Percentiles rank a stretch among this genome's conserved stretches.
These are phyloP conservation scores for Silurus meridionalis DNA, from an alignment of 2,113 vertebrate genomes.

Conservation along the genomic window DNA sequence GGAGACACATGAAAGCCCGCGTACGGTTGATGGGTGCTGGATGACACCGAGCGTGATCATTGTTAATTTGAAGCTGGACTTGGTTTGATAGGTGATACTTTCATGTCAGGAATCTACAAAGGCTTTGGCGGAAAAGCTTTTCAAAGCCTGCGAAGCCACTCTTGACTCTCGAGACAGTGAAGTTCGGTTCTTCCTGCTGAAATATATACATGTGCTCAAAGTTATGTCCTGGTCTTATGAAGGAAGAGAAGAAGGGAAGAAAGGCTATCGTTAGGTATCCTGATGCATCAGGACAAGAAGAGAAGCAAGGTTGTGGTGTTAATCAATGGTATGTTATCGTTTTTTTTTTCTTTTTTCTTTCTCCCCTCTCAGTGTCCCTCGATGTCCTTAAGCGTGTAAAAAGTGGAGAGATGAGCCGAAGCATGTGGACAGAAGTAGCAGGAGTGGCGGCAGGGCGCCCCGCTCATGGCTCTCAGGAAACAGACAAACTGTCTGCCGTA, in stretches of 20 bases:
- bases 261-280: not conserved
- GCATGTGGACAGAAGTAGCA: slow-evolving; percentile 36
- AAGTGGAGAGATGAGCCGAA: slow-evolving; percentile 17
- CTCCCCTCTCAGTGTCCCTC: not conserved
- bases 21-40: slow-evolving; percentile 43
- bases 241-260: not conserved
- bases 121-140: slow-evolving; percentile 38
- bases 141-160: slow-evolving; percentile 24
- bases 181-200: slow-evolving; percentile 28
- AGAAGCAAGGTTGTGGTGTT: slow-evolving; percentile 26
- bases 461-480: slow-evolving; percentile 54
- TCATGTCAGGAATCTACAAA: slow-evolving; percentile 50
- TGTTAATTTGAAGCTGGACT: slow-evolving; percentile 56
- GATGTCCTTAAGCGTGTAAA: slow-evolving; percentile 16
- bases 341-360: slow-evolving; percentile 12
- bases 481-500: slow-evolving; percentile 63
- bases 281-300: not conserved
- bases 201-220: slow-evolving; percentile 10
- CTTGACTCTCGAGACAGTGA: slow-evolving; percentile 30
- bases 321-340: slow-evolving; percentile 20
- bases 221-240: not conserved
- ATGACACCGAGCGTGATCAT: slow-evolving; percentile 52
- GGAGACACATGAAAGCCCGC: slow-evolving; percentile 47
- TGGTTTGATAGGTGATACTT: slow-evolving; percentile 54
- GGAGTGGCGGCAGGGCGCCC: slow-evolving; percentile 45